Conservation (phyloP, 2,113 vertebrate genomes). For the Microtus oregoni region DNA sequence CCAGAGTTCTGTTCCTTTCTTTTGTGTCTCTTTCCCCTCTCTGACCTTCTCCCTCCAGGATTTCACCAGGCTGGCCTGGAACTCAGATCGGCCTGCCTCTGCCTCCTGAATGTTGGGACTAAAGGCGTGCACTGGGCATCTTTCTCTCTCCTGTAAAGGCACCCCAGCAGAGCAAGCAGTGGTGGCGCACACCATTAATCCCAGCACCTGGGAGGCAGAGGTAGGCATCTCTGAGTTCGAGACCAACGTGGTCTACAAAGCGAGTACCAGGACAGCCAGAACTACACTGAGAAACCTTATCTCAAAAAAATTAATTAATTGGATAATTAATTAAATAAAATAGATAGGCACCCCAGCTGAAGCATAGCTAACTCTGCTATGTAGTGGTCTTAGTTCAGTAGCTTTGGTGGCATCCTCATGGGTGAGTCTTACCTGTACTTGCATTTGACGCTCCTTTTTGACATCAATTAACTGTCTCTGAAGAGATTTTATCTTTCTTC, state of each 20-base stretch:
- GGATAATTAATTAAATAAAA: neutral
- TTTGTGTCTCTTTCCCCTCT: neutral
- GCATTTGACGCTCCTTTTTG: constrained; percentile 85
- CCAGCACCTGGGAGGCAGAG: no score
- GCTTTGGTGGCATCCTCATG: neutral
- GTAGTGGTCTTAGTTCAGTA: neutral
- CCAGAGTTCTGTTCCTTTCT: neutral
- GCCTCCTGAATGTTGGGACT: neutral
- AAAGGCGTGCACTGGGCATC: neutral
- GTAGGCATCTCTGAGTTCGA: no score
- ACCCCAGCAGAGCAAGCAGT: neutral
- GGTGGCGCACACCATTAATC: no score
- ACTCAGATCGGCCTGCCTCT: neutral
- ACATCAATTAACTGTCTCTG: constrained; percentile 88
- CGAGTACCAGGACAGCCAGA: neutral
- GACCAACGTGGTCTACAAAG: no score
- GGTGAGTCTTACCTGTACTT: constrained; percentile 88
- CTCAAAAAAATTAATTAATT: neutral
- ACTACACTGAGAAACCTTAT: neutral
- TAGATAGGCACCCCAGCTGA: neutral
- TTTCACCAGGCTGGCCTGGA: neutral
- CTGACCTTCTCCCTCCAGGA: neutral
- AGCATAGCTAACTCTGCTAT: neutral
- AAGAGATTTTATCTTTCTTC: constrained; percentile 86
- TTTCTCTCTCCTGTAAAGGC: neutral